Evolutionary conservation across 2,113 vertebrate genomes (phyloP).

Genomic region (Hylia prasina): DNA sequence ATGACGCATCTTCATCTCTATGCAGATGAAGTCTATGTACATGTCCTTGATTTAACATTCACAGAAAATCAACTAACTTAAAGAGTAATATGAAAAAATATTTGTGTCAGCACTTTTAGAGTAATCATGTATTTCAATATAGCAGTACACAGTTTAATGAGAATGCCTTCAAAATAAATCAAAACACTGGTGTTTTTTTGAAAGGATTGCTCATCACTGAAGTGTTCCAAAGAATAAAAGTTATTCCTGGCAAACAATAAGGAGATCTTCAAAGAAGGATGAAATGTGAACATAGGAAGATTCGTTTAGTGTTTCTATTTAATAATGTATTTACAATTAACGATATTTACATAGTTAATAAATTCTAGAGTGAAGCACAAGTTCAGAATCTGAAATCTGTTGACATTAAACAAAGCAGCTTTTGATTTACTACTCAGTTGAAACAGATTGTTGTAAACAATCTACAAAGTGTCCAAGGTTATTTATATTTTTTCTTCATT

Average conservation of each 20-base stretch:
- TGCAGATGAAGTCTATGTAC: constrained; percentile 37
- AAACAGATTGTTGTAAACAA: constrained; percentile 56
- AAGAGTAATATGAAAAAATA: constrained; percentile 53
- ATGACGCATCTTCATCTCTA: constrained; percentile 39
- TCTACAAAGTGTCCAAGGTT: constrained; percentile 51
- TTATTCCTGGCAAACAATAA: constrained; percentile 29
- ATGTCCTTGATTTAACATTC: constrained; percentile 70
- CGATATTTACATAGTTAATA: constrained; percentile 36
- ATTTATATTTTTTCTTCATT: constrained; percentile 56
- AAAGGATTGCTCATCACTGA: not conserved
- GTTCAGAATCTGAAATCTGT: constrained; percentile 27
- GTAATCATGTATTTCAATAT: constrained; percentile 59
- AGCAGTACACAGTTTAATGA: constrained; percentile 54
- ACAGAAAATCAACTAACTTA: constrained; percentile 63
- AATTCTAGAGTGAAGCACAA: constrained; percentile 9
- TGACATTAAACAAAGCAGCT: constrained; percentile 30
- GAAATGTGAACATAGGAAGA: not conserved
- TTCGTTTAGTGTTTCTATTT: constrained; percentile 11
- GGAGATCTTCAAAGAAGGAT: constrained; percentile 5
- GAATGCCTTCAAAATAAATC: constrained; percentile 66
- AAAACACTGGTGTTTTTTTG: not conserved
- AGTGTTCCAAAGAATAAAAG: constrained; percentile 26
- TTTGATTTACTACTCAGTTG: constrained; percentile 41
- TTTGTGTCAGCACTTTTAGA: constrained; percentile 64
- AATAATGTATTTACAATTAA: constrained; percentile 67